Evolutionary conservation across 2,888 invertebrate species (phyloP), one percentile per base, ranked within the genome.

Genomic region (Nemurella pictetii): DNA sequence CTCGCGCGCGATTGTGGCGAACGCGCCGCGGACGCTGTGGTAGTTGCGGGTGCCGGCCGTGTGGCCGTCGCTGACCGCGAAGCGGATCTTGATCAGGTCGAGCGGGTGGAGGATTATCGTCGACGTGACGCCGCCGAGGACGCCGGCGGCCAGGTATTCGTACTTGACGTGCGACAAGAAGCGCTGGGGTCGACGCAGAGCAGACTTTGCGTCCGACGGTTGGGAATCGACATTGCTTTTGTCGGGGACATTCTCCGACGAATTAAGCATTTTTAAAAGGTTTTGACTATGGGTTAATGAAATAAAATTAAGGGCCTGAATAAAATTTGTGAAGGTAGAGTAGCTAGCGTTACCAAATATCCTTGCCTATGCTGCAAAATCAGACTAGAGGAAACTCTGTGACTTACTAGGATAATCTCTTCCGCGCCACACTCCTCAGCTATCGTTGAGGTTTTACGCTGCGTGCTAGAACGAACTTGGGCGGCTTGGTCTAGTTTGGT

Each of bases 51-150:
- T 93, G 86, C 94, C 92, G 83, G 94, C 92, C 83, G 95, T 94
- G 88, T 95, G 93, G 84, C 99, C 99, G 93, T 99, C 99, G 91
- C 96, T 97, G 12, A 99, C 98, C 92, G 99, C 98, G 92, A 99
- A 99, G 91, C 99, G 93, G 88, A 99, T 97, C 94, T 99, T 99
- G 89, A 99, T 95, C 88, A 99, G 94, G 93, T 99, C 99, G 90
- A 99, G 92, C 73, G 99, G 99, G 92, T 98, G 98, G 87, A 99
- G 92, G 88, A 98, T 95, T 83, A 99, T 91, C 3, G 99, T 99
- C 74, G 99, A 98, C 81, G 97, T 95, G 26, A 98, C 97, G 87
- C 99, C 99, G 88, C 99, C 99, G 87, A 97, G 96, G 89, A 99
- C 94, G 86, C 99, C 99, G 90, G 99, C 99, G 88, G 98, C 93